phyloP scores from a whole-genome alignment of 2,113 vertebrate genomes.

The Pogonocichla stellata region DNA sequence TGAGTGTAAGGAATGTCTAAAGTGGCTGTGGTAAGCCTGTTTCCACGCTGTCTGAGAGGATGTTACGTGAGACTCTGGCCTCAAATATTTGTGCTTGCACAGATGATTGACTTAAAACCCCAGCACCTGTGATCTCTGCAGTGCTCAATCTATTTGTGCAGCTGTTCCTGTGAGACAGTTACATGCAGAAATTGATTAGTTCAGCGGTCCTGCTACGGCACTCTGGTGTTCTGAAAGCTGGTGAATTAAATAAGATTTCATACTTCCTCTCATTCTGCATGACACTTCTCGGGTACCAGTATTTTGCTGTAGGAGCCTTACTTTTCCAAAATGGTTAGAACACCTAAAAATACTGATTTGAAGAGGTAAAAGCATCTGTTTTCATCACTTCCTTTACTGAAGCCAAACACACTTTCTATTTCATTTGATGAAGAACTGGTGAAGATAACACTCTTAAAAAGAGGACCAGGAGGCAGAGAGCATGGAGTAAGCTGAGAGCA shows the following conservation, averaged over 20 bases:
- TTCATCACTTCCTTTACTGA: not conserved
- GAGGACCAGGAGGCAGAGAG: not conserved
- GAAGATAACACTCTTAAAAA: not conserved
- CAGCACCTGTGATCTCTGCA: constrained; percentile 49
- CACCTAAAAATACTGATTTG: not conserved
- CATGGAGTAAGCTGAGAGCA: not conserved
- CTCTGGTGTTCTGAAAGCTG: not conserved
- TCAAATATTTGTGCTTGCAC: constrained; percentile 20
- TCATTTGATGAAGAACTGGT: not conserved
- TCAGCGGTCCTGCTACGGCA: not conserved
- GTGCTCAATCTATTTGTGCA: constrained; percentile 39
- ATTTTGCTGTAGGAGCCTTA: not conserved
- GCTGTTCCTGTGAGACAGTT: constrained; percentile 8
- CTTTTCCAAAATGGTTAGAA: not conserved
- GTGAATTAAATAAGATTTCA: not conserved
- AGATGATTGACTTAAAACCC: constrained; percentile 38
- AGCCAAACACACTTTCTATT: not conserved
- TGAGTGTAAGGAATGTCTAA: not conserved
- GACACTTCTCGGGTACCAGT: not conserved
- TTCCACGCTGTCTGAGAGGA: constrained; percentile 34
- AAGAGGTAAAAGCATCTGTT: not conserved
- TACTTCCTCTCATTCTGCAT: not conserved
- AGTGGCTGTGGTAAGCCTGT: constrained; percentile 16
- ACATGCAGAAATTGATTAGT: constrained; percentile 41
- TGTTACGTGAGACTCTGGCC: not conserved